A percentile compares a stretch with the other conserved stretches of the same genome.
Evolutionary conservation across 2,797 vertebrate genomes (phyloP).

Genomic region (Gadopsis marmoratus): DNA sequence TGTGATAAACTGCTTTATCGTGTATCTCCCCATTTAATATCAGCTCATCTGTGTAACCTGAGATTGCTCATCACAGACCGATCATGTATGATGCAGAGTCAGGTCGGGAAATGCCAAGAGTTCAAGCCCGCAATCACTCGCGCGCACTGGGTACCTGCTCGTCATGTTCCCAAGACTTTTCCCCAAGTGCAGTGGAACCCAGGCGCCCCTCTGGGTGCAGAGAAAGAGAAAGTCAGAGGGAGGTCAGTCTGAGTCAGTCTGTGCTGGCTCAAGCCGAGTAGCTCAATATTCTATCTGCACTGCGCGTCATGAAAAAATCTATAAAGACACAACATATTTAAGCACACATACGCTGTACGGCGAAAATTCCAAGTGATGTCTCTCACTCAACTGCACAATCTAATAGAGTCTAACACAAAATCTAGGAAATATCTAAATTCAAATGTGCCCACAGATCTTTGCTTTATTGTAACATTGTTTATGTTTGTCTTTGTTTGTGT

Average conservation of each 20-base stretch:
- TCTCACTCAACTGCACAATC: constrained; percentile 14
- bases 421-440: constrained; percentile 13
- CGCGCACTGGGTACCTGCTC: constrained; percentile 70
- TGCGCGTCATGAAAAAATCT: constrained; percentile 54
- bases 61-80: neutral
- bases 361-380: constrained; percentile 27
- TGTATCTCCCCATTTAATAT: constrained; percentile 19
- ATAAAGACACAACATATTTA: constrained; percentile 55
- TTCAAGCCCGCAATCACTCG: constrained; percentile 69
- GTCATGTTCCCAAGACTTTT: constrained; percentile 78
- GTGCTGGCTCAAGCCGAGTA: constrained; percentile 29
- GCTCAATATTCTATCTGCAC: constrained; percentile 58
- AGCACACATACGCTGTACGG: constrained; percentile 30
- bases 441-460: constrained; percentile 11
- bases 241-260: constrained; percentile 30
- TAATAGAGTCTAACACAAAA: constrained; percentile 9
- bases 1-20: neutral
- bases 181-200: constrained; percentile 74
- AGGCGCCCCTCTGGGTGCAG: constrained; percentile 55
- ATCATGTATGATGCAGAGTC: constrained; percentile 39
- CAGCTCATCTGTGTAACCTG: constrained; percentile 27
- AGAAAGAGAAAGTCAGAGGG: constrained; percentile 31
- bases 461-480: constrained; percentile 22
- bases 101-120: constrained; percentile 47
- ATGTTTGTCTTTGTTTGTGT: constrained; percentile 4